Percentiles rank a stretch among this genome's conserved stretches.
phyloP scores from a whole-genome alignment of 1,140 invertebrate species.

The Palaemon carinicauda region DNA sequence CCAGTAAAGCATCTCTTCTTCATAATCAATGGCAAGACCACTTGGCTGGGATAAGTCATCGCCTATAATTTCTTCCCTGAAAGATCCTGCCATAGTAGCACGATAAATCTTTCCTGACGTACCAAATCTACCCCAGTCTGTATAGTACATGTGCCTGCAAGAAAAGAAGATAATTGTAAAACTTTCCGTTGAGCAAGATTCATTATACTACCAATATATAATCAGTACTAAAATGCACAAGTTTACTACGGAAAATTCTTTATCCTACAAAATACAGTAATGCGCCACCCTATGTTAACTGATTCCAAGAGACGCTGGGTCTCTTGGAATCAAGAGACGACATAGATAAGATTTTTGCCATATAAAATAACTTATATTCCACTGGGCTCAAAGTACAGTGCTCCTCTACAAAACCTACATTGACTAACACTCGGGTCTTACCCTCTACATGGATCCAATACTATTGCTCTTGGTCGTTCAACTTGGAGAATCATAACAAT shows the following conservation, averaged over 20 bases:
- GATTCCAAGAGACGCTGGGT: no score
- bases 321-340: no score
- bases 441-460: slow-evolving; percentile 96
- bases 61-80: slow-evolving; percentile 88
- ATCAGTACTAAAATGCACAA: no score
- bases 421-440: slow-evolving; percentile 61
- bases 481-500: slow-evolving; percentile 93
- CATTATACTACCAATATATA: no score
- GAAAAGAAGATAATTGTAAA: neutral
- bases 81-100: slow-evolving; percentile 95
- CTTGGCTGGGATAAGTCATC: slow-evolving; percentile 93
- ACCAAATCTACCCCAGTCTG: slow-evolving; percentile 78
- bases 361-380: no score
- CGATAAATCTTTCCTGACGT: slow-evolving; percentile 93
- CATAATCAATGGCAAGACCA: slow-evolving; percentile 95
- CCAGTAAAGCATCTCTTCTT: slow-evolving; percentile 95
- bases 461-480: slow-evolving; percentile 91
- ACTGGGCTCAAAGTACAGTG: no score
- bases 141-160: slow-evolving; percentile 60
- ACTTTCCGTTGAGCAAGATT: no score
- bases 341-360: no score
- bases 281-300: no score
- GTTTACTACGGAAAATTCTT: no score
- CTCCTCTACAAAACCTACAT: neutral
- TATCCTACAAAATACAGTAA: no score